A percentile compares a stretch with the other conserved stretches of the same genome.
Conservation (phyloP, 2,888 invertebrate species). For the Dryobota labecula region DNA sequence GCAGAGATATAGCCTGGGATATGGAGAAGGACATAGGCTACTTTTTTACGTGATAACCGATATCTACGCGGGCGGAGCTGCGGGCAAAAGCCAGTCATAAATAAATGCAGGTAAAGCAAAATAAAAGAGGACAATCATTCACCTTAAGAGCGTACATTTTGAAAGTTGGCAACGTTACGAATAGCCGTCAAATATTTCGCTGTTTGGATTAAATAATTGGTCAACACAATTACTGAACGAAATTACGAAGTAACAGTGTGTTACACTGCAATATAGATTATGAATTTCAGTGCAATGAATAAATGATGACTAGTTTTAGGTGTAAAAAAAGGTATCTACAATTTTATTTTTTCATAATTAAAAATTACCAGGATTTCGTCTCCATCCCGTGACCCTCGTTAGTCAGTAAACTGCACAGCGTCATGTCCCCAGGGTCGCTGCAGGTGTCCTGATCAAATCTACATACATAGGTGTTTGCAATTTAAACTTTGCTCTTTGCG, state of each 20-base stretch:
- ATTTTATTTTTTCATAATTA: no score
- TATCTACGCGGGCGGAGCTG: no score
- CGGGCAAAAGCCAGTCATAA: no score
- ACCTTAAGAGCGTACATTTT: no score
- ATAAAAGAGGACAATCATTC: no score
- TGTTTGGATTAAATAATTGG: background rate
- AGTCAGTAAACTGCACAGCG: conserved; percentile 24
- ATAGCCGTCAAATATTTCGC: background rate
- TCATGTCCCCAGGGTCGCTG: conserved; percentile 8
- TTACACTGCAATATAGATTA: background rate
- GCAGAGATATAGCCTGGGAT: no score
- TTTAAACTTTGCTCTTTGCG: conserved; percentile 59
- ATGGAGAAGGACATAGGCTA: no score
- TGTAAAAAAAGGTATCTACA: no score
- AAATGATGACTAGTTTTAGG: background rate
- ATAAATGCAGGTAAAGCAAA: no score
- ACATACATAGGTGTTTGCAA: conserved; percentile 56
- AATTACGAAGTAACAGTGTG: background rate
- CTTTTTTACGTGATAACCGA: no score
- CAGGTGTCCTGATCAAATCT: conserved; percentile 59
- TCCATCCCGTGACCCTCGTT: conserved; percentile 18
- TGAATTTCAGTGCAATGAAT: background rate
- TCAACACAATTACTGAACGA: no score
- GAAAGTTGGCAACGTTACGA: background rate
- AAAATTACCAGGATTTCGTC: background rate